Evolutionary conservation across 1,140 invertebrate genomes (phyloP), one percentile per base, ranked within the genome.

Genomic region (Panagrolaimus sp.): DNA sequence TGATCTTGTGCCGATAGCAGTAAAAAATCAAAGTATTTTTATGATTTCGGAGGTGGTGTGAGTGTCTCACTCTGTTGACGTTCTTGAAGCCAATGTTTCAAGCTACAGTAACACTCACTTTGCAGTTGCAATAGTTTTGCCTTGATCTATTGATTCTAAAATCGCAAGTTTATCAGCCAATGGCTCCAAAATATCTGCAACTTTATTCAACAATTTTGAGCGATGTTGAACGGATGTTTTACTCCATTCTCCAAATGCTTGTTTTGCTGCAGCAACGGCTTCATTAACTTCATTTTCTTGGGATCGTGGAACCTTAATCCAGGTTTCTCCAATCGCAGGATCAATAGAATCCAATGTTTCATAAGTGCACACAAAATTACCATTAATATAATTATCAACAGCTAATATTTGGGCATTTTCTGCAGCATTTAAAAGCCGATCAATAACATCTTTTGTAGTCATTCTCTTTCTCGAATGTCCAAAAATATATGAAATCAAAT

Each of bases 61-160:
- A 3, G n/a, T n/a, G 26, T 9, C 26, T 62, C 12, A 26, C 12
- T 17, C 8, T 8, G 10, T 26, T 26, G 12, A 26, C 12, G 17
- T 38, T 10, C 17, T 15, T 26, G 28, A 65, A 43, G n/a, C 14
- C 44, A 65, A 65, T 28, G 4, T 45, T 45, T 45, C 12, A 32
- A 45, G 26, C 43, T 45, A 88, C 7, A 12, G 7, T 17, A 65
- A 65, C 43, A 66, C 76, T 38, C 71, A 78, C 58, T 77, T 84
- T 4, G 88, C 84, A 47, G 88, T 76, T 81, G 81, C 84, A 5
- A 88, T 69, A 5, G 88, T 86, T 76, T 89, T 88, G 1, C 88
- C 88, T 79, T 89, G 87, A 77, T 88, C 88, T 48, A 74, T 78
- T 6, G 87, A 87, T 77, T 88, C 88, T 0, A 86, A 78, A 55